Conservation (phyloP, 2,113 vertebrate species). For the Myotis yumanensis region DNA sequence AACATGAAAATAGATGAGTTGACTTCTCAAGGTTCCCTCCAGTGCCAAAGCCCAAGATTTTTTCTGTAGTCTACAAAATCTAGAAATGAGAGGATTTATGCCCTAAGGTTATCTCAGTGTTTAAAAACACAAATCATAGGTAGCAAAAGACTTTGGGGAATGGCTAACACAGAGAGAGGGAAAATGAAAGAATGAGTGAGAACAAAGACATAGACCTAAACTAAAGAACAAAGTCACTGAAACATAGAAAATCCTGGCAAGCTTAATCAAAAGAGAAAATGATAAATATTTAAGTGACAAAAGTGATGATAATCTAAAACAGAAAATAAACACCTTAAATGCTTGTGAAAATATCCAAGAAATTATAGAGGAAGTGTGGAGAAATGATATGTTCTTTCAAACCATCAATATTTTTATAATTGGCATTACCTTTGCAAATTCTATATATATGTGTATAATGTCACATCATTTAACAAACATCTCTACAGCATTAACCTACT, state of each 20-base stretch:
- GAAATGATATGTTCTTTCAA: background rate
- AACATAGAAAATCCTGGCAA: slow-evolving; percentile 65
- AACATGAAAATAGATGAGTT: background rate
- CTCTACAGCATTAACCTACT: background rate
- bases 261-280: slow-evolving; percentile 72
- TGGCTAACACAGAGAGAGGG: slow-evolving; percentile 59
- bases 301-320: slow-evolving; percentile 44
- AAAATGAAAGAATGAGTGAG: slow-evolving; percentile 72
- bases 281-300: slow-evolving; percentile 65
- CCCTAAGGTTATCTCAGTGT: slow-evolving; percentile 71
- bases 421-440: background rate
- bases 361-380: background rate
- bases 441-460: background rate
- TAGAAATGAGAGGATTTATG: slow-evolving; percentile 62
- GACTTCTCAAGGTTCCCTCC: slow-evolving; percentile 25
- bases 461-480: background rate
- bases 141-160: slow-evolving; percentile 71
- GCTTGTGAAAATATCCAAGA: slow-evolving; percentile 44
- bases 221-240: slow-evolving; percentile 22
- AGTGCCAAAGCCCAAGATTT: background rate
- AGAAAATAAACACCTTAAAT: slow-evolving; percentile 67
- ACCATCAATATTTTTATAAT: background rate
- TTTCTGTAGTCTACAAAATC: slow-evolving; percentile 67
- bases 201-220: slow-evolving; percentile 64
- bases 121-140: slow-evolving; percentile 65